phyloP scores from a whole-genome alignment of 2,113 vertebrate genomes.

The Enhydra lutris region DNA sequence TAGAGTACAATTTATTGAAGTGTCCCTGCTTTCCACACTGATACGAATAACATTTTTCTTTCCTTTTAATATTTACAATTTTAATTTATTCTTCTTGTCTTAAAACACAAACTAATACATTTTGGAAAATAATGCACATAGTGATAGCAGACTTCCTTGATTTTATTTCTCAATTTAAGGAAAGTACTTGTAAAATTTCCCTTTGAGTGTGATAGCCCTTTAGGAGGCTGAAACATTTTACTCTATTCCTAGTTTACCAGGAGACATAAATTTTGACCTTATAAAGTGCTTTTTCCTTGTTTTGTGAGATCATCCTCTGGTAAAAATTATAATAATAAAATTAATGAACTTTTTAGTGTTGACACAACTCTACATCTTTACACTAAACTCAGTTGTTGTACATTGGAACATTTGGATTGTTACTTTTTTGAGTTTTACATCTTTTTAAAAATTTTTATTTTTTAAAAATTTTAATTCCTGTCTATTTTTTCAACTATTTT shows the following conservation, averaged over 20 bases:
- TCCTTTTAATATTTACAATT: neutral
- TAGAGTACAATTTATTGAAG: neutral
- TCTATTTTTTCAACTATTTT: neutral
- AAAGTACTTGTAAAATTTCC: neutral
- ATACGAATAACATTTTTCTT: neutral
- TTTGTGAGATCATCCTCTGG: neutral
- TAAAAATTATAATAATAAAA: neutral
- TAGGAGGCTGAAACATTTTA: neutral
- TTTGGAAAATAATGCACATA: neutral
- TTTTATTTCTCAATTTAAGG: conserved; percentile 1
- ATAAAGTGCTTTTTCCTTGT: neutral
- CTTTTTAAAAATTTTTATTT: neutral
- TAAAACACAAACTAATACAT: neutral
- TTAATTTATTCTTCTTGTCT: conserved; percentile 1
- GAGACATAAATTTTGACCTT: neutral
- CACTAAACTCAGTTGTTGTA: neutral
- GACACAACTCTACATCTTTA: neutral
- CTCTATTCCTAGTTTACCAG: neutral
- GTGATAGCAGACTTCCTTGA: neutral
- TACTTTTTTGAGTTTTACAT: neutral
- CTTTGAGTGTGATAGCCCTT: neutral
- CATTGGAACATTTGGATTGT: neutral
- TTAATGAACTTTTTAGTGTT: neutral
- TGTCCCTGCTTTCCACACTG: neutral
- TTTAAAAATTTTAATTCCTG: neutral